These are phyloP conservation scores for Panagrolaimus sp. DNA, from an alignment of 1,140 invertebrate species.

Conservation along the genomic window DNA sequence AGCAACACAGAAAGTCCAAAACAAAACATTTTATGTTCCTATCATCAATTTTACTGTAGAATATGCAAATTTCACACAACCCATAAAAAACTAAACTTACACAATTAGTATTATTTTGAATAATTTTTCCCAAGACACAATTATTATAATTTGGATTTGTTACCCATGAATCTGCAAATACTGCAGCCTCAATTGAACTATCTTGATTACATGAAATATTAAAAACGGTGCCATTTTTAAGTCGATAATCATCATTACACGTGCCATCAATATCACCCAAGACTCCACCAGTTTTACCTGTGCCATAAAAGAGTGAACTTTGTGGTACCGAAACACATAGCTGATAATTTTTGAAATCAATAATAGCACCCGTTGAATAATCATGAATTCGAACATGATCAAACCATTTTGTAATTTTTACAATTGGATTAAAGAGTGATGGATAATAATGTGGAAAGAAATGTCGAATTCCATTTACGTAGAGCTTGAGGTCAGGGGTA, in stretches of 20 bases:
- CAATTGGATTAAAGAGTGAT: background rate
- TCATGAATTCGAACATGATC: background rate
- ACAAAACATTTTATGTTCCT: no score
- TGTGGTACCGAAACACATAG: background rate
- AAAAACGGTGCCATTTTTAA: background rate
- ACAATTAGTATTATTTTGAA: background rate
- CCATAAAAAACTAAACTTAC: no score
- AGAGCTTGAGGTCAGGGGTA: background rate
- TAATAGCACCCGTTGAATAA: background rate
- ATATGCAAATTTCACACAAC: no score
- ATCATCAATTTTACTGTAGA: no score
- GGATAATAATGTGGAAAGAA: slow-evolving; percentile 6
- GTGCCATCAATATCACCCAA: background rate
- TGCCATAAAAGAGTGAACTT: background rate
- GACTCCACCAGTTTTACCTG: background rate
- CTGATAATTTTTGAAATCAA: background rate
- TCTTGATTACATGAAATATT: background rate
- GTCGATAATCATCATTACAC: background rate
- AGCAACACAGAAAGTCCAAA: no score
- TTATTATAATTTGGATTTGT: background rate
- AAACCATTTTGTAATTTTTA: background rate
- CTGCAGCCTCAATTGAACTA: background rate
- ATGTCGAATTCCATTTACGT: background rate
- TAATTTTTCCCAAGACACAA: background rate
- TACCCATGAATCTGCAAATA: slow-evolving; percentile 2